phyloP scores from a whole-genome alignment of 1,140 invertebrate species.

The Myzus persicae region DNA sequence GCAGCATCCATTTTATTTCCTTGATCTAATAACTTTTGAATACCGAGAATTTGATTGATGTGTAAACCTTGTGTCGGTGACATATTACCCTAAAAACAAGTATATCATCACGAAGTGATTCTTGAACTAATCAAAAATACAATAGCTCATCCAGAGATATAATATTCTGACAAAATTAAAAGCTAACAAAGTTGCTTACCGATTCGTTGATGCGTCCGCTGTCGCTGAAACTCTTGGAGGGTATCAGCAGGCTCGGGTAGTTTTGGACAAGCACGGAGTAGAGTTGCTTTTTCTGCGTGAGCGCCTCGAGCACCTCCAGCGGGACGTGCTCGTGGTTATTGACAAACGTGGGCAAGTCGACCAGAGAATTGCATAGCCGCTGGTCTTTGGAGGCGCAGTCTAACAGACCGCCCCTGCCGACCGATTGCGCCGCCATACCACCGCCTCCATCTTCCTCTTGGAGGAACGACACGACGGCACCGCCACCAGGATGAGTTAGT shows the following conservation, averaged over 20 bases:
- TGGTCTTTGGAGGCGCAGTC: slow-evolving; percentile 37
- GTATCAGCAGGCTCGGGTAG: slow-evolving; percentile 73
- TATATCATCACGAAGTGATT: background rate
- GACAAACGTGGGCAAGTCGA: slow-evolving; percentile 79
- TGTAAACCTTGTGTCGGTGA: slow-evolving; percentile 62
- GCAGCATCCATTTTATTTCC: background rate
- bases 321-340: slow-evolving; percentile 73
- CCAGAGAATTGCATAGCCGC: slow-evolving; percentile 63
- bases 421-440: background rate
- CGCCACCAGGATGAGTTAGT: background rate
- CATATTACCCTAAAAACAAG: background rate
- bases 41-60: background rate
- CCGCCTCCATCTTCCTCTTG: background rate
- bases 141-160: background rate
- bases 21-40: background rate
- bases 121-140: background rate
- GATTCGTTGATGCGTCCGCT: slow-evolving; percentile 68
- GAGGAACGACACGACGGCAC: background rate
- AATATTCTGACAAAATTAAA: background rate
- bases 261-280: slow-evolving; percentile 78
- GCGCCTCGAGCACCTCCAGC: slow-evolving; percentile 67
- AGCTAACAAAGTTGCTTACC: slow-evolving; percentile 7
- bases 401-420: too few species aligned
- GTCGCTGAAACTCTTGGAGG: slow-evolving; percentile 73
- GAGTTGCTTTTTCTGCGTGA: slow-evolving; percentile 72